A percentile compares a stretch with the other conserved stretches of the same genome.
These are phyloP conservation scores for Spinus pinus DNA, from an alignment of 2,797 vertebrate species.

Conservation along the genomic window DNA sequence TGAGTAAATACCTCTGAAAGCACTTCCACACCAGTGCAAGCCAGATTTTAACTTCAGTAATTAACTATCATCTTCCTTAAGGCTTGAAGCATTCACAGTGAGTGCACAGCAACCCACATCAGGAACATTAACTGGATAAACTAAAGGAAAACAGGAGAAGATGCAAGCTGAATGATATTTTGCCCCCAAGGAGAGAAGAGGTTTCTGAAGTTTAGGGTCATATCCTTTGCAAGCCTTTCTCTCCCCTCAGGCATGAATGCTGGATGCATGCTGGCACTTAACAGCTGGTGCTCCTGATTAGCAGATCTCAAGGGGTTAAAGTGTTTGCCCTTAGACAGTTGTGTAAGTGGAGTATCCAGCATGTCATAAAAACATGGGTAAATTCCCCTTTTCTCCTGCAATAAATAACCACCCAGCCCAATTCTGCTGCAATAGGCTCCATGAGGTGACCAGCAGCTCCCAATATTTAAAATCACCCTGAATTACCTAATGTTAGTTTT, in stretches of 20 bases:
- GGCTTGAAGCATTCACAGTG: conserved; percentile 17
- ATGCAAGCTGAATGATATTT: conserved; percentile 21
- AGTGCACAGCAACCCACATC: not conserved
- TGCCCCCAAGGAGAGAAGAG: not conserved
- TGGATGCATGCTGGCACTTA: not conserved
- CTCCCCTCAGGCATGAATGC: not conserved
- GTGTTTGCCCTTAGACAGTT: not conserved
- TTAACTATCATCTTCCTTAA: conserved; percentile 42
- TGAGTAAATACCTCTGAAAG: not conserved
- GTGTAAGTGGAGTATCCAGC: not conserved
- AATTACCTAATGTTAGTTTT: not conserved
- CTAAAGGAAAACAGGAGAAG: conserved; percentile 24
- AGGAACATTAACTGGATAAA: conserved; percentile 26
- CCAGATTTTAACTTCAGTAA: conserved; percentile 38
- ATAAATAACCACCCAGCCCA: not conserved
- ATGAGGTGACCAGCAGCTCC: not conserved
- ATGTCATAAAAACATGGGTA: not conserved
- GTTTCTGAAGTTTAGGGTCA: conserved; percentile 53
- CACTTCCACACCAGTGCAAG: not conserved
- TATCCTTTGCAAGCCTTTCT: not conserved
- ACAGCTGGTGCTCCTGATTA: conserved; percentile 54
- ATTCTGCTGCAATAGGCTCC: not conserved
- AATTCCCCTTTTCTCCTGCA: not conserved
- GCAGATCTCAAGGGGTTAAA: conserved; percentile 58
- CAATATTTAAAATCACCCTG: not conserved